Conservation (phyloP, 2,888 invertebrate species). For the Meteorus cinctellus region DNA sequence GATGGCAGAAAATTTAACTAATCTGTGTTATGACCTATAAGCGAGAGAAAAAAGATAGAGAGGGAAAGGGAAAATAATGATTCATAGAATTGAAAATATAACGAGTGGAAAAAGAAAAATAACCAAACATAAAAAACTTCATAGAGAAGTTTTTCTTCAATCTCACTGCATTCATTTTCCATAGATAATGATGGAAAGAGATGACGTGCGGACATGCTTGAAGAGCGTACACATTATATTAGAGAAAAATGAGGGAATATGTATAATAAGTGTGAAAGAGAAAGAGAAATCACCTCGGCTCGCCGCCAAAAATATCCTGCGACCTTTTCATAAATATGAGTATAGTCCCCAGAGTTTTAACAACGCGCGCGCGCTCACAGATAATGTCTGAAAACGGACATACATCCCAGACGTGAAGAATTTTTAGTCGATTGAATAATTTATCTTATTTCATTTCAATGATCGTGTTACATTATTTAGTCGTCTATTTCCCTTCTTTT, state of each 20-base stretch:
- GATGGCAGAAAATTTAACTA: neutral
- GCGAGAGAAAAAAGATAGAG: neutral
- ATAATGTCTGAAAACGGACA: constrained; percentile 4
- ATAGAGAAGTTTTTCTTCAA: neutral
- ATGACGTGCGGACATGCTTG: neutral
- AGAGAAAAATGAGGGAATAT: neutral
- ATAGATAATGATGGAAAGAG: neutral
- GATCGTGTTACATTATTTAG: neutral
- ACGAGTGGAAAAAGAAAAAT: neutral
- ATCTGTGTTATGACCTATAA: neutral
- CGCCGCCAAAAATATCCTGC: constrained; percentile 51
- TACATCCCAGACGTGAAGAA: constrained; percentile 1
- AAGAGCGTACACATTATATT: neutral
- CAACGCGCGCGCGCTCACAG: neutral
- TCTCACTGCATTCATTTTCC: neutral
- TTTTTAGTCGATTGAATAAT: neutral
- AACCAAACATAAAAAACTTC: neutral
- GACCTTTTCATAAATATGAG: constrained; percentile 48
- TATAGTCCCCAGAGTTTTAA: constrained; percentile 14
- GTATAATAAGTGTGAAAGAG: neutral
- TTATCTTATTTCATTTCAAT: neutral
- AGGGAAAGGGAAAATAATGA: neutral
- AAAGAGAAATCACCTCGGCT: constrained; percentile 26
- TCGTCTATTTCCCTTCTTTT: neutral
- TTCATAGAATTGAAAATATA: neutral